Evolutionary conservation across 2,113 vertebrate genomes (phyloP), one percentile per base, ranked within the genome.

Genomic region (Chloropsis cyanopogon): DNA sequence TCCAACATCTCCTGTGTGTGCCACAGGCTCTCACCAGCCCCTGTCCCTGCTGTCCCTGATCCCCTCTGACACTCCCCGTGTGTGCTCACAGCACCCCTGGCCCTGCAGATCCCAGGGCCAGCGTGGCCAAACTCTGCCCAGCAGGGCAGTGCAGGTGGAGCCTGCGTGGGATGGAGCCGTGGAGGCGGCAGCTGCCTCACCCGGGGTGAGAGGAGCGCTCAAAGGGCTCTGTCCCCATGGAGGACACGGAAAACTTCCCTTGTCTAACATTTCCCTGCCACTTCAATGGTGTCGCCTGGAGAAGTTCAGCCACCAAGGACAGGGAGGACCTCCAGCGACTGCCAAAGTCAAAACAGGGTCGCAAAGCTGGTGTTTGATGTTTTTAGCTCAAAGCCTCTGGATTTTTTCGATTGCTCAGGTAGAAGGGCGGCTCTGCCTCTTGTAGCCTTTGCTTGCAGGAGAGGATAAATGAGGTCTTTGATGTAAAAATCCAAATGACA

Each of bases 401-500:
- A 7, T 28, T 76, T 75, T 85, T 11, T 23, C 53, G 20, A 19
- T 29, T 39, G 59, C 71, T 90, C 70, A 83, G 71, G 89, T 63
- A 88, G 60, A 42, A 63, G 60, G 23, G 23, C 5, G 2, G 15
- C 70, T 82, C 78, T 88, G 41, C 57, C 54, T 72, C 66, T 57
- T 11, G 12, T 3, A 78, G 91, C 35, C 29, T 56, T 60, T 63
- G 37, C 83, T 87, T 39, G 46, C 66, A 95, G 68, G 57, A 86
- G 71, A 88, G 59, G 63, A 88, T 69, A 80, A 90, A 82, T 2
- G 39, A 92, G 25, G 35, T 18, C 59, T 92, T 94, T 90, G 85
- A 94, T 94, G 50, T 73, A 61, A 77, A 88, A 96, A 50, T 31
- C 61, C 70, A 79, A 72, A 87, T 18, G 65, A 84, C 68, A 84